phyloP scores from a whole-genome alignment of 1,140 invertebrate genomes.

The Calliphora vicina region DNA sequence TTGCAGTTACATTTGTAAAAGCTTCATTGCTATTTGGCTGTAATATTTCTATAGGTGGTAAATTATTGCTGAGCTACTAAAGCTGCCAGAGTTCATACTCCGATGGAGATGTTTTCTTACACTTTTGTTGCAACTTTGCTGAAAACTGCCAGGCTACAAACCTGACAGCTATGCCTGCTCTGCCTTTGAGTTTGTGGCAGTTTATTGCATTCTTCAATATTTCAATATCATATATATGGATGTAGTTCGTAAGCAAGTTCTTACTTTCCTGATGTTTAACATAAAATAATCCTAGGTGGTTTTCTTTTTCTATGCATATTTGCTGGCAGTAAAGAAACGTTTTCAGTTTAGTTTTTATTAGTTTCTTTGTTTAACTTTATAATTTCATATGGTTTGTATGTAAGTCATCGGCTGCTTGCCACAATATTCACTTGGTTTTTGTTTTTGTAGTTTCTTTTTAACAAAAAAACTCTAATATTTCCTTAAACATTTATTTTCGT shows the following conservation, averaged over 20 bases:
- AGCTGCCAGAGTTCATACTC: slow-evolving; percentile 7
- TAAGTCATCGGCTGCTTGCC: not conserved
- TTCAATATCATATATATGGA: not conserved
- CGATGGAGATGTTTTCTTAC: not conserved
- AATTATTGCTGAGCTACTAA: not conserved
- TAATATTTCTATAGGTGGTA: not conserved
- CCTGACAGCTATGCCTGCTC: not conserved
- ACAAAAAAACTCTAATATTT: not conserved
- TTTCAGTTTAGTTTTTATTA: not conserved
- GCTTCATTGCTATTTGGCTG: not conserved
- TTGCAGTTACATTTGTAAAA: not conserved
- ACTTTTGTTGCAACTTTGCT: not conserved
- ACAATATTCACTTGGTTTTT: not conserved
- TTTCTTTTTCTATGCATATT: not conserved
- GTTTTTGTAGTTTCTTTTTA: not conserved
- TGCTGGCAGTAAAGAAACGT: not conserved
- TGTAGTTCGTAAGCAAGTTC: no score
- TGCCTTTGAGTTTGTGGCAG: not conserved
- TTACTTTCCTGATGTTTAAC: not conserved
- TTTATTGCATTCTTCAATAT: not conserved
- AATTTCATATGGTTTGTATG: not conserved
- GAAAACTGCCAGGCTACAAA: not conserved
- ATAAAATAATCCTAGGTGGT: not conserved
- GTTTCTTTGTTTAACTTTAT: not conserved
- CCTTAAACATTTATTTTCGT: not conserved